Percentiles rank a stretch among this genome's conserved stretches.
Evolutionary conservation across 2,113 vertebrate genomes (phyloP).

Genomic region (Nestor notabilis): DNA sequence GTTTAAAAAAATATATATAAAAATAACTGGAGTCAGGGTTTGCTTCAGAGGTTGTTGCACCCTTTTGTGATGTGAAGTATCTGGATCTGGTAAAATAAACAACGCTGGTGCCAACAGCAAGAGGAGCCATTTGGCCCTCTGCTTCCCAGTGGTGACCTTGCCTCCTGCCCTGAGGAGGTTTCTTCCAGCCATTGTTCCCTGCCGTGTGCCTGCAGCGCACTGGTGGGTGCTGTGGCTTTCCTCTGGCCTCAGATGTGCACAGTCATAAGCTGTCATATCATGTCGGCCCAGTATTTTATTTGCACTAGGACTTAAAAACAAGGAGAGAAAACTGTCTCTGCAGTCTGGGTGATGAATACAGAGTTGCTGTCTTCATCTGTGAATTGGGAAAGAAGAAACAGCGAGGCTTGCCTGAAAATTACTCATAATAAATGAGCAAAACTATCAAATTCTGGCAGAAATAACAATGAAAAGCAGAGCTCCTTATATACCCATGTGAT

Average conservation of each 20-base stretch:
- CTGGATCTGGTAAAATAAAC: not conserved
- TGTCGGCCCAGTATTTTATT: not conserved
- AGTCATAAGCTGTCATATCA: not conserved
- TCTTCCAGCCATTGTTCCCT: fast-evolving
- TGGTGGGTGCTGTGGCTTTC: not conserved
- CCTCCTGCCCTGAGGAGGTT: not conserved
- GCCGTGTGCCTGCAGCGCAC: not conserved
- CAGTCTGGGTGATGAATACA: not conserved
- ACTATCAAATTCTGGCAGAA: not conserved
- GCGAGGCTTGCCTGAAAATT: not conserved
- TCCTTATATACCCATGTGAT: fast-evolving
- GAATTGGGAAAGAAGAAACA: not conserved
- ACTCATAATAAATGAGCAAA: not conserved
- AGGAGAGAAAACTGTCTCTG: not conserved
- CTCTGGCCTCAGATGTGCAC: fast-evolving
- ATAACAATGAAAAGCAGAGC: not conserved
- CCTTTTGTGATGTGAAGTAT: not conserved
- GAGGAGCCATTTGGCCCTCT: not conserved
- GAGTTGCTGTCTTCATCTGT: not conserved
- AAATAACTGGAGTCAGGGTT: not conserved
- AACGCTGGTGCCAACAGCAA: not conserved
- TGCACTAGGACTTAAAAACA: not conserved
- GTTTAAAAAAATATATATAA: not conserved
- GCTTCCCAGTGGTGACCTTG: not conserved
- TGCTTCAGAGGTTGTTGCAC: not conserved